These are phyloP conservation scores for Hemaris fuciformis DNA, from an alignment of 2,888 invertebrate species.

Conservation along the genomic window DNA sequence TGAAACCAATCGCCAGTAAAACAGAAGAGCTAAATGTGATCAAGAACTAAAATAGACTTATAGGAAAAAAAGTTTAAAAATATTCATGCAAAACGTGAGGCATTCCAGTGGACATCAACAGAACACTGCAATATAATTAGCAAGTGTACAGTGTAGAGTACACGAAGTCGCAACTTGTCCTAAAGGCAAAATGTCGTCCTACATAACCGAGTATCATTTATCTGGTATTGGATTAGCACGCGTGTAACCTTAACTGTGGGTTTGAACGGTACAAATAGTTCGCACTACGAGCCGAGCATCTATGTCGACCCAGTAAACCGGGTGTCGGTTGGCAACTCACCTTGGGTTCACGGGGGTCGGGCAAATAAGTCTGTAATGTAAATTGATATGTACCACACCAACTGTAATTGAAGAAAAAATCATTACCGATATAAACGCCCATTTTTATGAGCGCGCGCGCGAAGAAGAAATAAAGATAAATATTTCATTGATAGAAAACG, in stretches of 20 bases:
- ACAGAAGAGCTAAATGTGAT: not conserved
- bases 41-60: not conserved
- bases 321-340: slow-evolving; percentile 52
- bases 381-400: slow-evolving; percentile 24
- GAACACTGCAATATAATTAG: slow-evolving; percentile 17
- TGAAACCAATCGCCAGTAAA: too few species aligned
- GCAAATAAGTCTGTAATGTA: slow-evolving; percentile 34
- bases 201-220: slow-evolving; percentile 57
- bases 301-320: slow-evolving; percentile 59
- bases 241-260: slow-evolving; percentile 62
- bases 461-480: slow-evolving; percentile 9
- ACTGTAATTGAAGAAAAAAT: slow-evolving; percentile 14
- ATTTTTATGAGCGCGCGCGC: not conserved
- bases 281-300: slow-evolving; percentile 53
- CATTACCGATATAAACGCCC: slow-evolving; percentile 1
- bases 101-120: slow-evolving; percentile 5
- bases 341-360: slow-evolving; percentile 29
- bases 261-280: slow-evolving; percentile 74
- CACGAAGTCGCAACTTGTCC: slow-evolving; percentile 35
- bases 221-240: slow-evolving; percentile 59
- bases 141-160: slow-evolving; percentile 24
- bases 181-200: slow-evolving; percentile 43
- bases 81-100: not conserved
- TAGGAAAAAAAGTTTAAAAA: not conserved
- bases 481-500: slow-evolving; percentile 1